Evolutionary conservation across 2,797 vertebrate species (phyloP).

Genomic region (Molossus molossus): DNA sequence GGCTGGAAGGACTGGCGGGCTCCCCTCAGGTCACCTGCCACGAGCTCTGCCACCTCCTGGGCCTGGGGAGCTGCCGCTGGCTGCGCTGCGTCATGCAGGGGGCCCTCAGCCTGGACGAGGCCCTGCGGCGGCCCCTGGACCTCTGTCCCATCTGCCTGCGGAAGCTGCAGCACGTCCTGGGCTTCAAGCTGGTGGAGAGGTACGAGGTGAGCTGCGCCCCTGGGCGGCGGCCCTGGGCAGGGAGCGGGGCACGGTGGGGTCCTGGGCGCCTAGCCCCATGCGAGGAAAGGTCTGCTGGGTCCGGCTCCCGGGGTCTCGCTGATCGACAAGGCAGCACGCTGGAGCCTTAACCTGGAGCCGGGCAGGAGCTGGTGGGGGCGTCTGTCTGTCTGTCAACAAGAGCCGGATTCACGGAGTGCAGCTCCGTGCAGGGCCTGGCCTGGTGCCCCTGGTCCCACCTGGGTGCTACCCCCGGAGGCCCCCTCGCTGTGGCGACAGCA

Average conservation of each 20-base stretch:
- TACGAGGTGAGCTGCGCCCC: conserved; percentile 87
- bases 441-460: background rate
- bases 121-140: conserved; percentile 87
- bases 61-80: conserved; percentile 90
- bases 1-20: background rate
- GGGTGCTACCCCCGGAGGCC: background rate
- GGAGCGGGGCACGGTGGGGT: background rate
- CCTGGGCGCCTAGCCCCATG: background rate
- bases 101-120: conserved; percentile 87
- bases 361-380: background rate
- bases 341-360: background rate
- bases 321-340: background rate
- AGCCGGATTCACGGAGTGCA: background rate
- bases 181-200: conserved; percentile 89
- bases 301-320: background rate
- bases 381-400: background rate
- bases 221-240: background rate
- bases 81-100: conserved; percentile 91
- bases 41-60: conserved; percentile 89
- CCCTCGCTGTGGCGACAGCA: rapidly evolving
- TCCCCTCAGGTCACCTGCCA: conserved; percentile 87
- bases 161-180: conserved; percentile 89
- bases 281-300: background rate
- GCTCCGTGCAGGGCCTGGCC: background rate
- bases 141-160: conserved; percentile 90